A percentile compares a stretch with the other conserved stretches of the same genome.
These are phyloP conservation scores for Zeuzera pyrina DNA, from an alignment of 2,888 invertebrate species.

Conservation along the genomic window DNA sequence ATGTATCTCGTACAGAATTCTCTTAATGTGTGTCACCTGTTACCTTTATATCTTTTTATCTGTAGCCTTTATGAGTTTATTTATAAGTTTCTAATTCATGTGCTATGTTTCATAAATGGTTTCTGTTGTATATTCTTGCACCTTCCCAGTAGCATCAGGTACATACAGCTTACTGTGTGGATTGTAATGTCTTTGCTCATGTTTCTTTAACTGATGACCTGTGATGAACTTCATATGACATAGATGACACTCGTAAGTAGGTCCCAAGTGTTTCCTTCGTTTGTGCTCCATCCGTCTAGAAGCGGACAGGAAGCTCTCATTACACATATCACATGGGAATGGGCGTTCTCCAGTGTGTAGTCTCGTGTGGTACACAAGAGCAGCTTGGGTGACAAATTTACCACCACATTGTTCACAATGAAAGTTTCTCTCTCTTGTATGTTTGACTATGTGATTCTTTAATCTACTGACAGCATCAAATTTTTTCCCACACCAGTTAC, in stretches of 20 bases:
- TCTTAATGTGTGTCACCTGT: too few relatives aligned
- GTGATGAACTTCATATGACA: slow-evolving; percentile 47
- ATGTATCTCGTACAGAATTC: too few relatives aligned
- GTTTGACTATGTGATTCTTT: slow-evolving; percentile 48
- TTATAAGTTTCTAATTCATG: too few relatives aligned
- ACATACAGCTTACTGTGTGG: slow-evolving; percentile 50
- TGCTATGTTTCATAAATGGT: too few relatives aligned
- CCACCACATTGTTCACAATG: slow-evolving; percentile 45
- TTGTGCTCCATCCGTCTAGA: slow-evolving; percentile 13
- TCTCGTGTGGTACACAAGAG: slow-evolving; percentile 46
- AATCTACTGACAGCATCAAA: slow-evolving; percentile 47
- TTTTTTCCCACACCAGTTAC: slow-evolving; percentile 51
- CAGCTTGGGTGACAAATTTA: slow-evolving; percentile 47
- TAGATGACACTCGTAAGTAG: slow-evolving; percentile 32
- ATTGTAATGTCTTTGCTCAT: slow-evolving; percentile 43
- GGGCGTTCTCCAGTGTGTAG: slow-evolving; percentile 56
- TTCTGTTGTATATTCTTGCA: too few relatives aligned
- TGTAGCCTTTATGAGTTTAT: too few relatives aligned
- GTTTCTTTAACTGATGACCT: slow-evolving; percentile 33
- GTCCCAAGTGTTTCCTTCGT: slow-evolving; percentile 16
- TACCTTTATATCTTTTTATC: too few relatives aligned
- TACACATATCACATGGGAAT: slow-evolving; percentile 47
- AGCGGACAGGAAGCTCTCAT: slow-evolving; percentile 37
- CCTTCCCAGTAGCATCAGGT: too few relatives aligned
- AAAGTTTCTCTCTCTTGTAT: slow-evolving; percentile 50